Percentiles rank a stretch among this genome's conserved stretches.
These are phyloP conservation scores for Pseudorasbora parva DNA, from an alignment of 2,113 vertebrate species.

Conservation along the genomic window DNA sequence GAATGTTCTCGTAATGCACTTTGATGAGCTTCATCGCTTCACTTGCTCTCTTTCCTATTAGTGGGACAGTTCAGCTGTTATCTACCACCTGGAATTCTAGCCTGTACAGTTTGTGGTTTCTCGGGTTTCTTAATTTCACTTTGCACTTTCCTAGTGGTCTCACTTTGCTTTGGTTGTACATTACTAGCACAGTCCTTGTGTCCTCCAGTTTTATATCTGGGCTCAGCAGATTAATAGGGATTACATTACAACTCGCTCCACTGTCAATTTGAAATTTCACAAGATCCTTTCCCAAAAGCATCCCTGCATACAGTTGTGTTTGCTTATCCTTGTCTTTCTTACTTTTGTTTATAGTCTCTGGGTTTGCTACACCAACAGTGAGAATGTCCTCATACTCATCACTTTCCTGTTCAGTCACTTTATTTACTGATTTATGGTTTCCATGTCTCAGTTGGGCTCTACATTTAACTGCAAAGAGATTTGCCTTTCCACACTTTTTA, in stretches of 20 bases:
- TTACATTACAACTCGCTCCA: conserved; percentile 36
- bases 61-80: not conserved
- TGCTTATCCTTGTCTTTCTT: not conserved
- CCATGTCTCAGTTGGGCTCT: not conserved
- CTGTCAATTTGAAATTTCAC: conserved; percentile 48
- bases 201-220: conserved; percentile 6
- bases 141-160: not conserved
- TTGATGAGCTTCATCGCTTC: conserved; percentile 50
- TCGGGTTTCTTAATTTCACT: conserved; percentile 36
- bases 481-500: conserved; percentile 42
- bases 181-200: conserved; percentile 19
- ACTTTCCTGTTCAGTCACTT: conserved; percentile 33
- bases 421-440: conserved; percentile 20
- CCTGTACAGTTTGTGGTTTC: conserved; percentile 28
- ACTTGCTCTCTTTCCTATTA: conserved; percentile 34
- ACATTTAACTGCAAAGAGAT: conserved; percentile 51
- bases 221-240: conserved; percentile 12
- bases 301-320: conserved; percentile 15
- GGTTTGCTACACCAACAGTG: conserved; percentile 9
- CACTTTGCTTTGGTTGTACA: conserved; percentile 32
- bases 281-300: conserved; percentile 23
- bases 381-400: conserved; percentile 44
- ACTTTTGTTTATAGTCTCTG: not conserved
- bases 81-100: conserved; percentile 33
- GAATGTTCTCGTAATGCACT: conserved; percentile 47